Conservation (phyloP, 2,888 invertebrate species). For the Rhaphigaster nebulosa region DNA sequence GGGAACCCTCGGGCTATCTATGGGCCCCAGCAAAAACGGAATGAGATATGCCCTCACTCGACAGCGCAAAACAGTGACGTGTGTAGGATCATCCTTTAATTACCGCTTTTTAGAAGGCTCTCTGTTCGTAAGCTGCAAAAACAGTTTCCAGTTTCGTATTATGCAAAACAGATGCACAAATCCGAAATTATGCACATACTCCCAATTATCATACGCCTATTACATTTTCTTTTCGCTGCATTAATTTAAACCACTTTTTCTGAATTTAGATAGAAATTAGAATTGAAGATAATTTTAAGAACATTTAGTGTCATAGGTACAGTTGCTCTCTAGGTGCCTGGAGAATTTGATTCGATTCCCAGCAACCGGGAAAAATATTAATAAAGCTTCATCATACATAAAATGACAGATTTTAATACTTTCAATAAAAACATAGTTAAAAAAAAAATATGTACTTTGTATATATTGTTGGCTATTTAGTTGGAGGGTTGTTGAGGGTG, state of each 20-base stretch:
- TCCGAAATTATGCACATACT: not conserved
- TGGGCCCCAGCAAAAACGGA: not conserved
- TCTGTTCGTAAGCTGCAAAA: not conserved
- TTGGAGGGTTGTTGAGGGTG: too few relatives aligned
- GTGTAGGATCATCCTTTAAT: slow-evolving; percentile 16
- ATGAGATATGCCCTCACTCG: not conserved
- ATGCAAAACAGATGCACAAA: slow-evolving; percentile 14
- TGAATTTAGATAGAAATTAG: not conserved
- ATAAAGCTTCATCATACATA: too few relatives aligned
- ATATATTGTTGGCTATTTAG: too few relatives aligned
- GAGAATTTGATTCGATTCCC: too few relatives aligned
- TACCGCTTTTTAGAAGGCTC: not conserved
- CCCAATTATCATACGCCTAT: not conserved
- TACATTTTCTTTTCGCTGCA: not conserved
- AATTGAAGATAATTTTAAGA: not conserved
- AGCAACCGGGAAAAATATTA: too few relatives aligned
- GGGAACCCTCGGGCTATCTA: not conserved
- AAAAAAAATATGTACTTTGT: too few relatives aligned
- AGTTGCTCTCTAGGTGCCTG: too few relatives aligned
- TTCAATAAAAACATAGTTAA: too few relatives aligned
- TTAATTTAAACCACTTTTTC: not conserved
- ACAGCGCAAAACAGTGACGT: not conserved
- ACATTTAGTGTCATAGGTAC: too few relatives aligned
- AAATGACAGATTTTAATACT: too few relatives aligned
- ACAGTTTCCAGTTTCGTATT: not conserved